Evolutionary conservation across 2,113 vertebrate genomes (phyloP), one percentile per base, ranked within the genome.

Genomic region (Okapia johnstoni): DNA sequence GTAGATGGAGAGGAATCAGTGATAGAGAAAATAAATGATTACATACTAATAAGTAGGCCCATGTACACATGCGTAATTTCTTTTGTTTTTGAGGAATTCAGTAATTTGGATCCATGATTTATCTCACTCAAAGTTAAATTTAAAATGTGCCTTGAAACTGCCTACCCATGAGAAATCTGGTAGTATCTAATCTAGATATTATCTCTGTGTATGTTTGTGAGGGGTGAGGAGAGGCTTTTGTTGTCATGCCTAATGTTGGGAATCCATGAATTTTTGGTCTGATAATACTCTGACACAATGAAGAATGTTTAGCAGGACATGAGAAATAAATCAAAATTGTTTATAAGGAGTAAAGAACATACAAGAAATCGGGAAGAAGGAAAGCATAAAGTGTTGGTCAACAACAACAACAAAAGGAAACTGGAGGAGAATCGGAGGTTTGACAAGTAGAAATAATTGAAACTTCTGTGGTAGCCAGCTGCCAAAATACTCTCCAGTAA

Each of bases 41-140:
- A 33, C 33, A 73, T 21, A 5, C 28, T 79, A 70, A 88, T 46
- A 90, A 84, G 61, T 57, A 90, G 70, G 43, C 16, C 8, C 11
- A 36, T 28, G 6, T 5, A 77, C 8, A 58, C 1, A 33, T 50
- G 25, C 28, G 28, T 76, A 86, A 43, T 87, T 86, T 85, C 7
- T 83, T 93, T 73, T 83, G 8, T 61, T 93, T 7, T 52, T 90
- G 33, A 90, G 16, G 19, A 79, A 83, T 63, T 93, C 79, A 61
- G 16, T 43, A 66, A 85, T 73, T 15, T 52, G 26, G 9, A 16
- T 6, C 2, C 6, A n/a, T 25, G 3, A 9, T 66, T 85, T 89
- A 96, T 92, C 9, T 90, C 36, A 54, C 28, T 58, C 73, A 61
- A 21, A 79, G 5, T 63, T 79, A 92, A 79, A 90, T 92, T 96